Percentiles rank a stretch among this genome's conserved stretches.
phyloP scores from a whole-genome alignment of 2,888 invertebrate genomes.

The Blera fallax region DNA sequence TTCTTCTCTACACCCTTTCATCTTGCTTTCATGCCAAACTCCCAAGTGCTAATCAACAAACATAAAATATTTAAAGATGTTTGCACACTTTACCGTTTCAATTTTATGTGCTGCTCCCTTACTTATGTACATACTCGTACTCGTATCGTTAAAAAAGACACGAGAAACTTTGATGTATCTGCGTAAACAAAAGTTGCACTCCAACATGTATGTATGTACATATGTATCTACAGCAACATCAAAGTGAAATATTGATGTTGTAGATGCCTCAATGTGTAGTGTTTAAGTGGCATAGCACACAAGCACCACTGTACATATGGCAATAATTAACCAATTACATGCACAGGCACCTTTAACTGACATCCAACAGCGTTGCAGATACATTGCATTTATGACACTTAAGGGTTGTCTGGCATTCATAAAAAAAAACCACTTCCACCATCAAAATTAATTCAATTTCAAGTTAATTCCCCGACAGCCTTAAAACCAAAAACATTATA shows the following conservation, averaged over 20 bases:
- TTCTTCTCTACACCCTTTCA: slow-evolving; percentile 15
- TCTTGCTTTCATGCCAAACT: not conserved
- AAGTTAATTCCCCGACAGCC: slow-evolving; percentile 2
- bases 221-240: slow-evolving; percentile 34
- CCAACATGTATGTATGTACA: too few relatives aligned
- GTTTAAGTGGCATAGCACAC: slow-evolving; percentile 31
- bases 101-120: slow-evolving; percentile 16
- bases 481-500: slow-evolving; percentile 7
- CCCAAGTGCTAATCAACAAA: slow-evolving; percentile 64
- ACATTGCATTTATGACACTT: slow-evolving; percentile 3
- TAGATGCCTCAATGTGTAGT: not conserved
- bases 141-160: too few relatives aligned
- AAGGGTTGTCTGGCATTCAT: slow-evolving; percentile 17
- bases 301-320: slow-evolving; percentile 5
- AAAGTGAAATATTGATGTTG: slow-evolving; percentile 43
- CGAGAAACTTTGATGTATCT: slow-evolving; percentile 45
- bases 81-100: slow-evolving; percentile 50
- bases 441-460: slow-evolving; percentile 47
- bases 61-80: slow-evolving; percentile 63
- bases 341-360: slow-evolving; percentile 60
- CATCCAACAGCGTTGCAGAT: not conserved
- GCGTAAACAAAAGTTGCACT: slow-evolving; percentile 30
- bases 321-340: slow-evolving; percentile 70
- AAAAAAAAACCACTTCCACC: not conserved
- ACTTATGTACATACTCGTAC: not conserved